phyloP scores from a whole-genome alignment of 2,113 vertebrate genomes.

The Pluvianellus socialis region DNA sequence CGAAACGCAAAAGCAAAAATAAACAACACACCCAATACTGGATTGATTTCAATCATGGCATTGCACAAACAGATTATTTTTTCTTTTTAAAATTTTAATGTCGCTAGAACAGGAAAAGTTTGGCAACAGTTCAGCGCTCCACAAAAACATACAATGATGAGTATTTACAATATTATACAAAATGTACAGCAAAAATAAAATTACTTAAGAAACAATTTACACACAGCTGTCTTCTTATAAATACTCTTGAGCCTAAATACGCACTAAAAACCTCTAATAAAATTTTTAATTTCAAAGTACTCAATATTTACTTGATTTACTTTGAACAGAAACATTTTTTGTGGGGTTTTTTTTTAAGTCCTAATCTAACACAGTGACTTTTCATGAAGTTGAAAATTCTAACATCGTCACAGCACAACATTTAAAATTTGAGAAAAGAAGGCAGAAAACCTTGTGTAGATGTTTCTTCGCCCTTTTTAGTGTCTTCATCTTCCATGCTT shows the following conservation, averaged over 20 bases:
- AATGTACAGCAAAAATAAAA: not conserved
- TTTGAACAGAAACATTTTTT: not conserved
- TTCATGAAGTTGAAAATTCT: not conserved
- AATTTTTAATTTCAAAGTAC: not conserved
- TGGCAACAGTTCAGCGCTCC: not conserved
- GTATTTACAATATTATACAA: not conserved
- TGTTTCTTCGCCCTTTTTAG: conserved; percentile 73
- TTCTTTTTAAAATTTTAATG: not conserved
- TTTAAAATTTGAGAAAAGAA: conserved; percentile 22
- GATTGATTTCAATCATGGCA: not conserved
- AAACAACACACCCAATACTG: not conserved
- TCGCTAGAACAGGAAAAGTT: not conserved
- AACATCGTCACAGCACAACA: not conserved
- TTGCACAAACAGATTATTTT: not conserved
- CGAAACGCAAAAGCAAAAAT: not conserved
- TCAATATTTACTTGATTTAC: not conserved
- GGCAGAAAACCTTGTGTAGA: conserved; percentile 74
- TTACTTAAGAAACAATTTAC: not conserved
- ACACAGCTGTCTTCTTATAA: not conserved
- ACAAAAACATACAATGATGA: not conserved
- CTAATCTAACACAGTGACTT: not conserved
- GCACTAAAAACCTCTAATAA: not conserved
- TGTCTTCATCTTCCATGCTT: conserved; percentile 77
- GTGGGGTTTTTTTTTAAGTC: not conserved
- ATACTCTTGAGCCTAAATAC: not conserved